Evolutionary conservation across 2,797 vertebrate species (phyloP), one percentile per base, ranked within the genome.

Genomic region (Orestias chungarensis): DNA sequence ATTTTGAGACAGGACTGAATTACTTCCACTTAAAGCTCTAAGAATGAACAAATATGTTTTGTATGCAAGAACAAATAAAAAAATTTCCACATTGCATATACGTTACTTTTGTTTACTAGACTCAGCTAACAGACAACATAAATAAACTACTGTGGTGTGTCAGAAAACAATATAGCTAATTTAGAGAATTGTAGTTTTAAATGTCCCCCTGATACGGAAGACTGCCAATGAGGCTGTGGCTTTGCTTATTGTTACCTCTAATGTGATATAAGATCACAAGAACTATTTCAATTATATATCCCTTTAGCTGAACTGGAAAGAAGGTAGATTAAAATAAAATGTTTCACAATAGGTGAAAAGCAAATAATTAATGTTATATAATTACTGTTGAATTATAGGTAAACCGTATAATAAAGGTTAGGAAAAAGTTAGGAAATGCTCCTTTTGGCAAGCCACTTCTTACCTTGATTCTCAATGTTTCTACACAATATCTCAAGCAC

Each of bases 161-260:
- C 33, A 38, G 76, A 81, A 78, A 79, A 81, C 72, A 88, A 91
- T 80, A 85, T 87, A 82, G 76, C 79, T 91, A 90, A 90, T 84
- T 67, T n/a, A 64, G 73, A 78, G 64, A 84, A 73, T 75, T 79
- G 79, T 65, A 89, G 76, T 70, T 89, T 81, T 87, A 85, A 91
- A 82, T 79, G 75, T 43, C 64, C 75, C 66, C 42, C 81, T 85
- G 15, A 18, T 57, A 29, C 31, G 29, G 17, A 33, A 31, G 29
- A 33, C 17, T 57, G 17, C 17, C 7, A 29, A 57, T 57, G 20
- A 25, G 20, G 73, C 59, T 43, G 31, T 57, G 65, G 62, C 64
- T 74, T 68, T 42, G 80, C 70, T 80, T 33, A 82, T 82, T 76
- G 82, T 73, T 78, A 71, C 49, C 54, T 15, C 25, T 31, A 64